Evolutionary conservation across 2,113 vertebrate species (phyloP), one percentile per base, ranked within the genome.

Genomic region (Tenebrosternarchus preto): DNA sequence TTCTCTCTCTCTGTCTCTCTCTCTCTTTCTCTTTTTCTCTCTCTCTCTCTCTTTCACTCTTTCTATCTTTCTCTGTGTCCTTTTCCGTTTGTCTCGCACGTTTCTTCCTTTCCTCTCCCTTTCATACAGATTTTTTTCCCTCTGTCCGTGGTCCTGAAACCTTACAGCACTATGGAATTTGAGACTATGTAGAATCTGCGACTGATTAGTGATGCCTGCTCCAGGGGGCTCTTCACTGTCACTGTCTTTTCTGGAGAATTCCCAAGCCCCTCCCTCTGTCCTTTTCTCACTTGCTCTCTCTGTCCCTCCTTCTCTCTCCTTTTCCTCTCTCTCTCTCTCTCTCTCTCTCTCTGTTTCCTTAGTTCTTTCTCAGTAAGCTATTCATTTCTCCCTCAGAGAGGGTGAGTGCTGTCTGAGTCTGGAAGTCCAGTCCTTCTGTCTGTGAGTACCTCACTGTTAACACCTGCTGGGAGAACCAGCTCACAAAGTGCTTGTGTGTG

Each of bases 101-200:
- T 1, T 60, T 29, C 12, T 16, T 63, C 16, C 5, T 29, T 4
- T 29, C 22, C 20, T 70, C 9, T 16, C 12, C 8, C 7, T 70
- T 12, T 67, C 19, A 20, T 15, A 24, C 56, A 36, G 33, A 1
- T 57, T 31, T 27, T 27, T n/a, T 27, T 24, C 31, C 20, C 55
- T 85, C 90, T 91, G 85, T 89, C 90, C 91, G n/a, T 85, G 88
- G 91, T 91, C 43, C 89, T 91, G 88, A 90, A 89, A 50, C 43
- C 43, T 50, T 12, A 50, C 43, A 50, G 43, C 12, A 50, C 43
- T 50, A 1, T 50, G 43, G 2, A n/a, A n/a, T n/a, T n/a, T n/a
- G n/a, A 15, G 43, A 77, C 73, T 12, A 20, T 36, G 39, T 59
- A 50, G 74, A 59, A 27, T 15, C 25, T 8, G 75, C 29, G 19